Conservation (phyloP, 2,888 invertebrate species). For the Cyaniris semiargus region DNA sequence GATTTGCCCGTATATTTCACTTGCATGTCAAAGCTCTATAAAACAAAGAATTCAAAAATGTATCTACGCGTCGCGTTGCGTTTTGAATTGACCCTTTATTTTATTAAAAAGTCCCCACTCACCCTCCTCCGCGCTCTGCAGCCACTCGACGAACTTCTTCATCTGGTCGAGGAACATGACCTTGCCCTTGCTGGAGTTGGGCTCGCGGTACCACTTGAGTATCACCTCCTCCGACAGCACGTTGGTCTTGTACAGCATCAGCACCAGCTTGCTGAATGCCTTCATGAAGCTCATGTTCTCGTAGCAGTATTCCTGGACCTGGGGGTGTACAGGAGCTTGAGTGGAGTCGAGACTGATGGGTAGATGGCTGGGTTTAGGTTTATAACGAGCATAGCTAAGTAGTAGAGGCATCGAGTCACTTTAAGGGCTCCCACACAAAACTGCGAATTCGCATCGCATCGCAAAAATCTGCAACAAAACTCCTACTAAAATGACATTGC, state of each 20-base stretch:
- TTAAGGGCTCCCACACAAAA: no score
- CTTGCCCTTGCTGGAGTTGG: conserved; percentile 95
- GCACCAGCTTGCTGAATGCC: conserved; percentile 97
- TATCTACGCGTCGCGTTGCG: no score
- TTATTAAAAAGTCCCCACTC: conserved; percentile 10
- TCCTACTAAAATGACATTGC: no score
- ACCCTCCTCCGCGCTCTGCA: conserved; percentile 97
- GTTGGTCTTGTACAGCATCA: conserved; percentile 97
- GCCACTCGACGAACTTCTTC: conserved; percentile 98
- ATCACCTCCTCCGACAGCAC: conserved; percentile 97
- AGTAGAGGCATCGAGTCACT: not conserved
- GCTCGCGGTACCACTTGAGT: conserved; percentile 97
- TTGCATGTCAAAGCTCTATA: conserved; percentile 18
- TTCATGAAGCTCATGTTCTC: conserved; percentile 99
- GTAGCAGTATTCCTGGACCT: conserved; percentile 98
- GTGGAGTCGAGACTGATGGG: not conserved
- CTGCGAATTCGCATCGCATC: no score
- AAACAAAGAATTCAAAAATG: not conserved
- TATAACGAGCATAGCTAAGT: not conserved
- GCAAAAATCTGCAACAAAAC: no score
- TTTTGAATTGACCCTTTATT: no score
- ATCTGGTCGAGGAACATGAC: conserved; percentile 99
- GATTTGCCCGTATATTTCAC: not conserved
- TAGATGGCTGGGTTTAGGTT: not conserved
- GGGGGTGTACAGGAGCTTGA: conserved; percentile 24